Base-by-base conservation (phyloP, 2,888 invertebrate species). In the Eupithecia exiguata region DNA sequence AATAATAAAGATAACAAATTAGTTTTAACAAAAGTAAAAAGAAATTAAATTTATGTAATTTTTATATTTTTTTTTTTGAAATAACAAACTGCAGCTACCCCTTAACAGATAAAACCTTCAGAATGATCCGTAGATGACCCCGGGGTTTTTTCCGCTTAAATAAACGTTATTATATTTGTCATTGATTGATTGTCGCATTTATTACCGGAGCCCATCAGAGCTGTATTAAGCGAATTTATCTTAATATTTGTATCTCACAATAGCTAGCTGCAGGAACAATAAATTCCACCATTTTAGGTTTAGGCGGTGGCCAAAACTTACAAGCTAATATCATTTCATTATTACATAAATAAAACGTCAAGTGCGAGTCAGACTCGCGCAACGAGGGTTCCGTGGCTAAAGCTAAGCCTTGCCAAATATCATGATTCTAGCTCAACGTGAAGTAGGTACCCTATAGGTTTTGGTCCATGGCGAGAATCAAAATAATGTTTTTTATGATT, bases 171-270 rank as follows among this genome's bases (percentile, higher is more conserved):
- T 90, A 88, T 85, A 81, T 79, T 80, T 87, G 89, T 83, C 90
- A 88, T 86, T 91, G 91, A 91, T 90, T 87, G 90, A 91, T 91
- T 84, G 86, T 82, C 84, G 82, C 85, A 87, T 90, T 88, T 89
- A 87, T 89, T 84, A 85, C 84, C 74, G 66, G 77, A 9, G 65
- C 74, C 25, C 69, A 72, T 61, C 58, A 58, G 58, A 12, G 21
- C 58, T 58, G 58, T 58, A 58, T 58, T 58, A 58, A 58, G 12
- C 21, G 25, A 58, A 58, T 58, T 25, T 14, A 12, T 58, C 25
- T 58, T 58, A 4, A 12, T 25, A 25, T 25, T 58, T 25, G 14
- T 12, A 25, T 53, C 10, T 53, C 4, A 10, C 9, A 53, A 53
- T 53, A 9, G 49, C 5, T 49, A 53, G 7, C 46, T 46, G n/a